Evolutionary conservation across 2,797 vertebrate species (phyloP).

Genomic region (Schizopygopsis malacanthus): DNA sequence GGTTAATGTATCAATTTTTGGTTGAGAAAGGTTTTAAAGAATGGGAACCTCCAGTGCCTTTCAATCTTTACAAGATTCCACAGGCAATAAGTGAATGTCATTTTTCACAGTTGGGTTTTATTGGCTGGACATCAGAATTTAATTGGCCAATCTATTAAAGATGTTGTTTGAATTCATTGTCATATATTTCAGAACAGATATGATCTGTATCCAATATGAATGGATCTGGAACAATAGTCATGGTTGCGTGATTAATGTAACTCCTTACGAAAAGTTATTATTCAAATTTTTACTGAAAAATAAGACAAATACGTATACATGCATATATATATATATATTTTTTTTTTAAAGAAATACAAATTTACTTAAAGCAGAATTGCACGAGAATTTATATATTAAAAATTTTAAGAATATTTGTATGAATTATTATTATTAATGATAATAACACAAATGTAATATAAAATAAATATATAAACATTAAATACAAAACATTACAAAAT

Average conservation of each 20-base stretch:
- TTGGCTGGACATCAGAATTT: slow-evolving; percentile 21
- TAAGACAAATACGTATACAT: no score
- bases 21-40: slow-evolving; percentile 16
- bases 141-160: slow-evolving; percentile 16
- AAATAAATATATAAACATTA: no score
- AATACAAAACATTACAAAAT: no score
- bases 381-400: no score
- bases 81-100: slow-evolving; percentile 5
- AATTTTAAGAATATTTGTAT: no score
- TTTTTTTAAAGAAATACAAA: no score
- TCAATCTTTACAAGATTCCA: neutral
- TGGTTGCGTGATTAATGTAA: neutral
- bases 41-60: neutral
- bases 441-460: no score
- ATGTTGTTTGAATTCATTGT: slow-evolving; percentile 16
- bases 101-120: slow-evolving; percentile 12
- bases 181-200: neutral
- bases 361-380: no score
- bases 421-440: no score
- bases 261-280: no score
- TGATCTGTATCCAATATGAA: slow-evolving; percentile 5
- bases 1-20: slow-evolving; percentile 19
- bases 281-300: no score
- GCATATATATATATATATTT: no score
- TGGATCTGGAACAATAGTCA: neutral